Percentiles rank a stretch among this genome's conserved stretches.
Evolutionary conservation across 2,113 vertebrate genomes (phyloP).

Genomic region (Callionymus lyra): DNA sequence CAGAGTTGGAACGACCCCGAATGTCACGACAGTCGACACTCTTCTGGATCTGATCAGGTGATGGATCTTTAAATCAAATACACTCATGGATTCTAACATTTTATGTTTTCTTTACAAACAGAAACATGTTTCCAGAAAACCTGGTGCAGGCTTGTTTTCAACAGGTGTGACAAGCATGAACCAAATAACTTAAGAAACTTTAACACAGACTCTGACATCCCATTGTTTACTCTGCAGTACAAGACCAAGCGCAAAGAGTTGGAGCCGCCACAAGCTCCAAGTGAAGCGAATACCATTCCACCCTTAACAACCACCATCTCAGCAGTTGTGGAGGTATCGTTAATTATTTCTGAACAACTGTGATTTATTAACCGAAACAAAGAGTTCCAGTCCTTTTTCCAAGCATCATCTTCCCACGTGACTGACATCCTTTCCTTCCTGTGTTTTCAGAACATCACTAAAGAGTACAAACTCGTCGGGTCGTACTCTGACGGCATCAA

Average conservation of each 20-base stretch:
- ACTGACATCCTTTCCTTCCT: no score
- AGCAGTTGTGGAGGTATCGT: constrained; percentile 50
- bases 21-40: constrained; percentile 87
- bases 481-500: constrained; percentile 85
- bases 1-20: constrained; percentile 78
- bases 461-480: constrained; percentile 81
- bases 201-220: no score
- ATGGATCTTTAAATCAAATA: not conserved
- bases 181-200: no score
- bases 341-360: no score
- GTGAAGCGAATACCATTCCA: constrained; percentile 47
- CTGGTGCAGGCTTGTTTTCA: constrained; percentile 96
- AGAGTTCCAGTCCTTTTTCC: no score
- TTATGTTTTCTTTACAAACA: constrained; percentile 40
- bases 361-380: no score
- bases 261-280: constrained; percentile 29
- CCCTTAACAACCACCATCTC: constrained; percentile 53
- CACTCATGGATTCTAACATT: not conserved
- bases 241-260: constrained; percentile 87
- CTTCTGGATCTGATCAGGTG: constrained; percentile 92
- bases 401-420: no score
- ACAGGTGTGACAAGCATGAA: constrained; percentile 69
- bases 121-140: constrained; percentile 98
- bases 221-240: constrained; percentile 68
- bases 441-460: constrained; percentile 77